These are phyloP conservation scores for Aix galericulata DNA, from an alignment of 2,113 vertebrate genomes.

Conservation along the genomic window DNA sequence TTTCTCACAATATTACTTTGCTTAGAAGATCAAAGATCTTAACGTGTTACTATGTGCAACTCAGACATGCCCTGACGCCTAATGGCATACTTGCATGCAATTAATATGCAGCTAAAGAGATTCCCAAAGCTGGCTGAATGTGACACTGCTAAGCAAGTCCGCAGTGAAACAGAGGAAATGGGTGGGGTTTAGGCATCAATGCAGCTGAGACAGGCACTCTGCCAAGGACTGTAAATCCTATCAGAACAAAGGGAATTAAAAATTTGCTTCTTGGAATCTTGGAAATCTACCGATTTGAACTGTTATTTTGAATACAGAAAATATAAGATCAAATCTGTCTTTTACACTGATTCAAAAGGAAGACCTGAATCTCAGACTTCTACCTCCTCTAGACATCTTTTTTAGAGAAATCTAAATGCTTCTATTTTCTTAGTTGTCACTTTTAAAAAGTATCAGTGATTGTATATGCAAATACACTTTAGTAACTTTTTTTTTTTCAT, in stretches of 20 bases:
- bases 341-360: not conserved
- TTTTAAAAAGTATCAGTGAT: not conserved
- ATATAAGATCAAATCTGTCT: not conserved
- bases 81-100: conserved; percentile 11
- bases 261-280: conserved; percentile 18
- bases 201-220: conserved; percentile 55
- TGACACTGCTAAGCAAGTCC: conserved; percentile 23
- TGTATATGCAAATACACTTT: not conserved
- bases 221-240: conserved; percentile 62
- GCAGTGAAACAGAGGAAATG: conserved; percentile 59
- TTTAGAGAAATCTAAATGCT: not conserved
- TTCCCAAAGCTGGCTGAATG: conserved; percentile 39
- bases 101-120: conserved; percentile 55
- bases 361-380: not conserved
- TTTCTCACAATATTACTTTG: not conserved
- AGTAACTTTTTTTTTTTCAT: not conserved
- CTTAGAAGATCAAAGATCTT: conserved; percentile 2
- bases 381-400: not conserved
- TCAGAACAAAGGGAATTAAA: conserved; percentile 56
- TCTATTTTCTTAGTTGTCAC: conserved; percentile 6
- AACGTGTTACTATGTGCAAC: not conserved
- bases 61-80: conserved; percentile 10
- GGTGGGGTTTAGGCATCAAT: conserved; percentile 60
- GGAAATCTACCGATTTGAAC: not conserved
- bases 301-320: not conserved